Percentiles rank a stretch among this genome's conserved stretches.
Evolutionary conservation across 2,113 vertebrate genomes (phyloP).

Genomic region (Sciurus niger): DNA sequence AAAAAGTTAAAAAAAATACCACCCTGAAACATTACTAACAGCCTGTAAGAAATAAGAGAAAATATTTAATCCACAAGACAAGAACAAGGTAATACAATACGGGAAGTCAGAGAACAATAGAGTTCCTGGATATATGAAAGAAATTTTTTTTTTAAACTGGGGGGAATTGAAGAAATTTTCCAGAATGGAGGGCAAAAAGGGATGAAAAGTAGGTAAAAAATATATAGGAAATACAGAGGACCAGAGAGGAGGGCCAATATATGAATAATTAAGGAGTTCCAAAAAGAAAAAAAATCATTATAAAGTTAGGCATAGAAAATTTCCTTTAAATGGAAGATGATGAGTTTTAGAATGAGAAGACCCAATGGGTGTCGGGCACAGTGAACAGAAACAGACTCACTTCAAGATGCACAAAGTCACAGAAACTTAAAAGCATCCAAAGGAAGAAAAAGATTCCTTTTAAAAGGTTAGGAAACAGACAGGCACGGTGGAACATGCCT

Average conservation of each 20-base stretch:
- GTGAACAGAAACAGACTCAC: background rate
- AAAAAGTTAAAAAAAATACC: too few species aligned
- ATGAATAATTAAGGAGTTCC: background rate
- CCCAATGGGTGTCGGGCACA: background rate
- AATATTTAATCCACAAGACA: background rate
- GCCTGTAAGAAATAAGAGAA: slow-evolving; percentile 6
- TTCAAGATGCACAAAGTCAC: background rate
- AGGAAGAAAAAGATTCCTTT: background rate
- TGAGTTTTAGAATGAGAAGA: background rate
- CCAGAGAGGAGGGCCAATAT: background rate
- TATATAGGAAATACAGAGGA: background rate
- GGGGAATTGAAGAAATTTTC: slow-evolving; percentile 10
- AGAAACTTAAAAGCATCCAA: background rate
- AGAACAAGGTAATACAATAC: background rate
- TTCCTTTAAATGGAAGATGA: background rate
- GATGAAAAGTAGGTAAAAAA: background rate
- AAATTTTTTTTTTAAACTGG: background rate
- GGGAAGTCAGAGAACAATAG: background rate
- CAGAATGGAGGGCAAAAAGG: slow-evolving; percentile 34
- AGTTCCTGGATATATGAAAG: background rate
- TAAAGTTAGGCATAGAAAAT: background rate
- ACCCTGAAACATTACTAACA: background rate
- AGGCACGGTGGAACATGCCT: too few species aligned
- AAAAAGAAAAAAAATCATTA: slow-evolving; percentile 31
- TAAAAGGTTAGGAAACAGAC: slow-evolving; percentile 5